Base-by-base conservation (phyloP, 2,797 vertebrate genomes). In the Artibeus jamaicensis region DNA sequence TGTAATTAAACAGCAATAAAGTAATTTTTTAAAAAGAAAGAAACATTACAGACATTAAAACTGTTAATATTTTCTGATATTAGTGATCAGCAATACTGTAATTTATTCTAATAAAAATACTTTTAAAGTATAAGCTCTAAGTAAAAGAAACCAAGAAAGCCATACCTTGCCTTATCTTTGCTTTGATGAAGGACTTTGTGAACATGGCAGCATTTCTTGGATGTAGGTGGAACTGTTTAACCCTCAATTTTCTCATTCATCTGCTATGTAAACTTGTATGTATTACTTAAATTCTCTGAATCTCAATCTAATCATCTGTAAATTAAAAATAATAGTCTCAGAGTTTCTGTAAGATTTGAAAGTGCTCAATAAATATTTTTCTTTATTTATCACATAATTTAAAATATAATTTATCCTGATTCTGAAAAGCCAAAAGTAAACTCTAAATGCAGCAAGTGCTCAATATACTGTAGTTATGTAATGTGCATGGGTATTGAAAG, bases 1-100 rank as follows among this genome's bases (percentile, higher is more conserved):
- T 53, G 6, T 19, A 19, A 19, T 21, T 53, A 7, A 53, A 53
- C 50, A 48, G 48, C 46, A 53, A 53, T 53, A 53, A 53, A 53
- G 50, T 53, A 21, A 7, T 53, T 21, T 53, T 21, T 53, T 53
- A 21, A 8, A 53, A 53, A 53, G 6, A 21, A 53, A 26, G 29
- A 26, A 83, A 78, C 39, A 79, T 88, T 77, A 29, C 55, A 14
- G 32, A 65, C 9, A 24, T 48, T 87, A 67, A 44, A 82, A 15
- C 6, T 83, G 1, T 73, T 91, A 79, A 59, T 83, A 15, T n/a
- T 92, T 94, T 94, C 71, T 94, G 34, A 85, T 82, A 73, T n/a
- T 77, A 34, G 32, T 81, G 42, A 70, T 78, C 39, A 94, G 68
- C 32, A 73, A 55, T 4, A 32, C 26, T 68, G 9, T 48, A 32